These are phyloP conservation scores for Hydrophis major DNA, from an alignment of 2,797 vertebrate species.

Conservation along the genomic window DNA sequence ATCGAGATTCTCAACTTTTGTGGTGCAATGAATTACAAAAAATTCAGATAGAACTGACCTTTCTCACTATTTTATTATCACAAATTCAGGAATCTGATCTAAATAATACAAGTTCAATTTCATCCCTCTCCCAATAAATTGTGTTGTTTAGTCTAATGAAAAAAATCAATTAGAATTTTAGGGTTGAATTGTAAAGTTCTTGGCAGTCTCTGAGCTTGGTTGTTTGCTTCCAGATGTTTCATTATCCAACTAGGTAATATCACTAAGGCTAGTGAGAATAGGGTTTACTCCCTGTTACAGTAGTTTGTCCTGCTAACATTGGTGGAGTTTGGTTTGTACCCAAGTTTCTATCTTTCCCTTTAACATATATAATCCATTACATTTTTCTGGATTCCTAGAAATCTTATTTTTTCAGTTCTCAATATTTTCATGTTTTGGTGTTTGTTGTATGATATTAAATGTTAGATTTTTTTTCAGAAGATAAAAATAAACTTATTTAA, in stretches of 20 bases:
- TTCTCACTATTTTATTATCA: neutral
- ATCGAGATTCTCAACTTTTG: neutral
- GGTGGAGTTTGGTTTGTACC: neutral
- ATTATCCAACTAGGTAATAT: neutral
- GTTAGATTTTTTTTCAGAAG: neutral
- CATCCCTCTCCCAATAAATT: neutral
- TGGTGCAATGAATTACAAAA: neutral
- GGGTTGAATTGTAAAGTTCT: neutral
- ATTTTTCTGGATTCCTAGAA: neutral
- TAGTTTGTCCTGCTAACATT: neutral
- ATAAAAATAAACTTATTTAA: neutral
- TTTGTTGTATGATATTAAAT: neutral
- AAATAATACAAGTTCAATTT: neutral
- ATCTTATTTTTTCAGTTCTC: neutral
- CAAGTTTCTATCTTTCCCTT: neutral
- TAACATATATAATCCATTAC: neutral
- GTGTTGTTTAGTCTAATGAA: neutral
- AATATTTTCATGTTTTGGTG: neutral
- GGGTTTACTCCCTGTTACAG: neutral
- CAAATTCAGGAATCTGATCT: neutral
- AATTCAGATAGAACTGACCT: neutral
- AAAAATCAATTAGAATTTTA: neutral
- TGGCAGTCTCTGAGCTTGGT: neutral
- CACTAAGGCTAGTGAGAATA: neutral
- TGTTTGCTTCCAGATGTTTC: neutral